phyloP scores from a whole-genome alignment of 2,888 invertebrate genomes.

The Cantharis lateralis region DNA sequence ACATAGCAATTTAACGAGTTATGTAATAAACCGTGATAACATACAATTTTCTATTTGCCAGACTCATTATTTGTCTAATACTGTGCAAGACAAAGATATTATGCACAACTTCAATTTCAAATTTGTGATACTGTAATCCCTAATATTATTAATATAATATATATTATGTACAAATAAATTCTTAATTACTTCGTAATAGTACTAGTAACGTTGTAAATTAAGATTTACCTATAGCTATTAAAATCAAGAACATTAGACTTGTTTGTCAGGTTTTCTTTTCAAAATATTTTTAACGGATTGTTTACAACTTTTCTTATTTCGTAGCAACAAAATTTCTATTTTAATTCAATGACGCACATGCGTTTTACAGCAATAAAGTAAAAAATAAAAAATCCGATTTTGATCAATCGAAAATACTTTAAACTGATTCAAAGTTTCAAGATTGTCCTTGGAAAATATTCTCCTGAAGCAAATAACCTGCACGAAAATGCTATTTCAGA shows the following conservation, averaged over 20 bases:
- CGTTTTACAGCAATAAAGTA: neutral
- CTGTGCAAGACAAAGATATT: neutral
- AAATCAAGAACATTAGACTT: neutral
- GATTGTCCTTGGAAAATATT: neutral
- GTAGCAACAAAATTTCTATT: neutral
- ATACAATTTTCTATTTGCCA: neutral
- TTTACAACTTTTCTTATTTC: neutral
- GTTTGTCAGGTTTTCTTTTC: neutral
- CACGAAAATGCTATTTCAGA: constrained; percentile 6
- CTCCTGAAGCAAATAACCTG: neutral
- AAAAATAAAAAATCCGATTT: neutral
- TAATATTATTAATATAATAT: no score
- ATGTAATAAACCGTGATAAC: neutral
- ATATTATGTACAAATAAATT: neutral
- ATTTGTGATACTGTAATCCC: neutral
- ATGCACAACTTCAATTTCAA: neutral
- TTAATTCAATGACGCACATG: neutral
- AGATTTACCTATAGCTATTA: neutral
- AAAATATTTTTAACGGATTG: neutral
- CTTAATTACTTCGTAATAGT: neutral
- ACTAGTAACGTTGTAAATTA: neutral
- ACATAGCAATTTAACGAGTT: neutral
- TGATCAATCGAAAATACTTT: neutral
- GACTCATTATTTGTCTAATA: neutral
- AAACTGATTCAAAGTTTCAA: neutral